These are phyloP conservation scores for Harpagifer antarcticus DNA, from an alignment of 2,797 vertebrate genomes.

Conservation along the genomic window DNA sequence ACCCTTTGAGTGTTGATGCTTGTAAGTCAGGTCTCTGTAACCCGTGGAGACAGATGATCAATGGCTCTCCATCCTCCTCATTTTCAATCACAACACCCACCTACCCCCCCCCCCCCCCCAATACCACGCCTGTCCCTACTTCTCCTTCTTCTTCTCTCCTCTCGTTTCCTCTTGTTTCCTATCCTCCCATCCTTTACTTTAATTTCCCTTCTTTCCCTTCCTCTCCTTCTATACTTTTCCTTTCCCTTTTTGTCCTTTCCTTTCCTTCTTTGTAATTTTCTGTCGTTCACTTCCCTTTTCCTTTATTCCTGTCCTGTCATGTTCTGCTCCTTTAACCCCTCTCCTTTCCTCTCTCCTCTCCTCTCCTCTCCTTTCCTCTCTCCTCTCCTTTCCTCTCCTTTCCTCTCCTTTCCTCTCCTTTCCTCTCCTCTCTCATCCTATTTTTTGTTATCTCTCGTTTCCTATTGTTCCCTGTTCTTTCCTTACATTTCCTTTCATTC, in stretches of 20 bases:
- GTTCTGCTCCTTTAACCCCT: too few species aligned
- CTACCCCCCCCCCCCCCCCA: not conserved
- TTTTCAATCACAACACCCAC: constrained; percentile 2
- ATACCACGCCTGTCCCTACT: not conserved
- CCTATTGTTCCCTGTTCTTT: too few species aligned
- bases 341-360: constrained; percentile 9
- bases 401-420: not conserved
- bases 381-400: too few species aligned
- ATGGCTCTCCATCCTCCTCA: constrained; percentile 44
- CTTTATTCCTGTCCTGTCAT: too few species aligned
- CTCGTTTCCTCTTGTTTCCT: not conserved
- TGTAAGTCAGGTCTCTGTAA: constrained; percentile 49
- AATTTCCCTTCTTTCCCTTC: not conserved
- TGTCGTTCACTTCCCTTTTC: constrained; percentile 1
- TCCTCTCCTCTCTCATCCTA: too few species aligned
- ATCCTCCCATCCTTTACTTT: not conserved
- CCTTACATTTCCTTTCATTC: not conserved
- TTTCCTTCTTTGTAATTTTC: not conserved
- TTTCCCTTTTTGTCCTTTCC: constrained; percentile 8
- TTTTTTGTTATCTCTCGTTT: too few species aligned
- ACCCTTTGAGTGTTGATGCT: constrained; percentile 31
- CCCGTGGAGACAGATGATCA: constrained; percentile 43
- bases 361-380: too few species aligned
- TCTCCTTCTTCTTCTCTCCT: constrained; percentile 3
- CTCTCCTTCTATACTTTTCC: constrained; percentile 12